phyloP scores from a whole-genome alignment of 1,140 invertebrate genomes.

The Eurytemora carolleeae region DNA sequence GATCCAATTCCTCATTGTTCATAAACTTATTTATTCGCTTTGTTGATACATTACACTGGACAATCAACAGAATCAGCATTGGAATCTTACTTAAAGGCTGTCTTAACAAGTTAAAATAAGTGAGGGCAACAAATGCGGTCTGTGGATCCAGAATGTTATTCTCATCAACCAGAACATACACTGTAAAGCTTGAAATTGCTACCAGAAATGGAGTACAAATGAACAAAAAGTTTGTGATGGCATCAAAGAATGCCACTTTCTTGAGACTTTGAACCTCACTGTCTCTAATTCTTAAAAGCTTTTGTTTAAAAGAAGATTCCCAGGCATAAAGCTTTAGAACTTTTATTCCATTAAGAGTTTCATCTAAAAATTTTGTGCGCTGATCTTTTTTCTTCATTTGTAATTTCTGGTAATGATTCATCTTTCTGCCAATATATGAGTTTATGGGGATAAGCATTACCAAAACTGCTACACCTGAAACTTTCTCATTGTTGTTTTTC shows the following conservation, averaged over 20 bases:
- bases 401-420: conserved; percentile 20
- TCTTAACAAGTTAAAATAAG: conserved; percentile 34
- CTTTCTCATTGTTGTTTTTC: too few species aligned
- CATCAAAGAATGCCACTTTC: conserved; percentile 22
- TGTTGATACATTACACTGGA: conserved; percentile 21
- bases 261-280: conserved; percentile 22
- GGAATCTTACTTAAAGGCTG: conserved; percentile 28
- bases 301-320: conserved; percentile 20
- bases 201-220: conserved; percentile 24
- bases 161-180: conserved; percentile 25
- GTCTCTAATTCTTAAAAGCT: conserved; percentile 19
- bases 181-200: conserved; percentile 25
- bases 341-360: conserved; percentile 28
- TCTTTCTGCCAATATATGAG: conserved; percentile 54
- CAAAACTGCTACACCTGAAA: conserved; percentile 43
- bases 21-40: conserved; percentile 24
- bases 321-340: conserved; percentile 19
- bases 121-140: conserved; percentile 35
- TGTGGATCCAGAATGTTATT: conserved; percentile 29
- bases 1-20: conserved; percentile 21
- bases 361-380: conserved; percentile 26
- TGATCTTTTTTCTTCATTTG: conserved; percentile 25
- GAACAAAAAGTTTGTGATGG: conserved; percentile 22
- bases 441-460: conserved; percentile 20
- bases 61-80: conserved; percentile 25